Evolutionary conservation across 2,797 vertebrate species (phyloP), one percentile per base, ranked within the genome.

Genomic region (Aratinga solstitialis): DNA sequence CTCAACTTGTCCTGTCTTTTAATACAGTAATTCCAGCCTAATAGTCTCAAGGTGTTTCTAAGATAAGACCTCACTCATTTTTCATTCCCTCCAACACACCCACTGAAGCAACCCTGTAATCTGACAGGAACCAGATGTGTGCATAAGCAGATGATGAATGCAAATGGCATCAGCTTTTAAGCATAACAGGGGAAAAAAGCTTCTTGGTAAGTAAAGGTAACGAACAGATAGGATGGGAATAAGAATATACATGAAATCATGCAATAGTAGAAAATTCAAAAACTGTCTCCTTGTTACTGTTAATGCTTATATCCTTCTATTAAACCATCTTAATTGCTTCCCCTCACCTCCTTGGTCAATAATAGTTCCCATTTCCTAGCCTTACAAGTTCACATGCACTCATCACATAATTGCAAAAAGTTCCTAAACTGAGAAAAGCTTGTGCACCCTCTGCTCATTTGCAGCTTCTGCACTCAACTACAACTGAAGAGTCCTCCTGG

Each of bases 21-120:
- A 91, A 66, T 68, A 66, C 4, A 48, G 71, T 51, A 62, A 66
- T 32, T 93, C 53, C 69, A 87, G 61, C 20, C 58, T 68, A 80
- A 87, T 22, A 66, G 62, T 54, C 71, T 92, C 86, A 93, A 96
- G 54, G 86, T 86, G 76, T 84, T 96, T 79, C 77, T 62, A 74
- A 94, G 77, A 48, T 79, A 94, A 92, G 67, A 73, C 67, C 32
- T 63, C 74, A 53, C 23, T 53, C 23, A 9, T 71, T 94, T 74
- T 65, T 80, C 73, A 53, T 53, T 90, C 68, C 56, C 48, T 82
- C 51, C 69, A 90, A 73, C 42, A 82, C 63, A 19, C 14, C 65
- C 56, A 71, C 74, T 50, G 45, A 93, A 90, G 48, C 32, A 84
- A 65, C 36, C 26, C 36, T 61, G 34, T 54, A 90, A 77, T 72